These are phyloP conservation scores for Ophioninae sp. DNA, from an alignment of 2,888 invertebrate genomes.

Conservation along the genomic window DNA sequence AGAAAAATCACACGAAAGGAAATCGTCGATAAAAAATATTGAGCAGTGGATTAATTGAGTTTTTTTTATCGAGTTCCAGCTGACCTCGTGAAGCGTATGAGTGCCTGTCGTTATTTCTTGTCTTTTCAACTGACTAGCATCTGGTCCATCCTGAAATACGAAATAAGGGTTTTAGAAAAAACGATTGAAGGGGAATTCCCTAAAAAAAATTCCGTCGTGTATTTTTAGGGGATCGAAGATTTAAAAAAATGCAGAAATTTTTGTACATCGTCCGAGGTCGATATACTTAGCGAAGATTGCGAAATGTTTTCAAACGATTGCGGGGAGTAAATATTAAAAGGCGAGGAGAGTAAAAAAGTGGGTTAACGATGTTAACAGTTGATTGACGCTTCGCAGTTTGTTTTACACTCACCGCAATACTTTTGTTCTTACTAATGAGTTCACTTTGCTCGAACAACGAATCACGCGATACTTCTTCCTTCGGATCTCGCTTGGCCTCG, in stretches of 20 bases:
- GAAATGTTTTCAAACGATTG: constrained; percentile 14
- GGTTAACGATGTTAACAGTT: constrained; percentile 62
- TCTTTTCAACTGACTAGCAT: too few relatives aligned
- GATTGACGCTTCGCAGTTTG: constrained; percentile 46
- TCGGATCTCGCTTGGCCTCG: constrained; percentile 24
- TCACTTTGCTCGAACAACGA: constrained; percentile 42
- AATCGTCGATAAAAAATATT: too few relatives aligned
- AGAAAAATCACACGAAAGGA: too few relatives aligned
- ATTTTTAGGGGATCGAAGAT: neutral
- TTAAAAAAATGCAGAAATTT: too few relatives aligned
- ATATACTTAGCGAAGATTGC: constrained; percentile 27
- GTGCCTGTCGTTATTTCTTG: too few relatives aligned
- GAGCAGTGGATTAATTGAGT: too few relatives aligned
- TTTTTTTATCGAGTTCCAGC: too few relatives aligned
- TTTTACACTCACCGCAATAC: constrained; percentile 27
- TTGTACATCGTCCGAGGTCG: constrained; percentile 1
- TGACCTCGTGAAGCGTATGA: too few relatives aligned
- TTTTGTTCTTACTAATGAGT: constrained; percentile 50
- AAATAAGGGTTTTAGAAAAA: too few relatives aligned
- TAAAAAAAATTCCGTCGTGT: neutral
- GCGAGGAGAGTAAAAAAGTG: constrained; percentile 38
- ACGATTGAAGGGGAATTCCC: too few relatives aligned
- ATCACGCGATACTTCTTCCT: constrained; percentile 23
- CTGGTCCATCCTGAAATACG: too few relatives aligned
- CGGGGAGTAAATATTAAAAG: constrained; percentile 29